Conservation (phyloP, 2,113 vertebrate genomes). For the Bambusicola thoracicus region DNA sequence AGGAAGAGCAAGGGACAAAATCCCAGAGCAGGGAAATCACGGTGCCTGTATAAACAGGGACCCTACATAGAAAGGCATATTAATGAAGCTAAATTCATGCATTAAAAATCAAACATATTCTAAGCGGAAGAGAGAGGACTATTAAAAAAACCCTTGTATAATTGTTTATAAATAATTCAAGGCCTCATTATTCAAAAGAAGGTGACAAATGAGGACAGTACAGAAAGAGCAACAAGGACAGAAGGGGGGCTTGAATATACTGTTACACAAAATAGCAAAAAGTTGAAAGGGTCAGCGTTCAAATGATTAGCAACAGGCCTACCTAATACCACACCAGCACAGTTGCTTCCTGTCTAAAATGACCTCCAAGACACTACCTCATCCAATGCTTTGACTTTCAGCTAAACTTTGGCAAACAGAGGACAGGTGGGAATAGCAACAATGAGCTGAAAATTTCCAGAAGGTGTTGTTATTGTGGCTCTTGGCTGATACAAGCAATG, state of each 20-base stretch:
- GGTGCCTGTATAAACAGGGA: not conserved
- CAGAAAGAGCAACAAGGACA: not conserved
- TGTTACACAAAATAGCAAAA: not conserved
- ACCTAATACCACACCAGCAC: not conserved
- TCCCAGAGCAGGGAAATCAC: not conserved
- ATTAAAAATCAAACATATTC: not conserved
- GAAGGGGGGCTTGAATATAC: not conserved
- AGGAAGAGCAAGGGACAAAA: not conserved
- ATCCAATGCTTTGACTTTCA: not conserved
- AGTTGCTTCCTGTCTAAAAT: not conserved
- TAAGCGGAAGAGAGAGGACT: not conserved
- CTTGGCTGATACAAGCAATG: not conserved
- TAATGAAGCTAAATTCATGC: conserved; percentile 4
- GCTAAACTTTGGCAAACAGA: not conserved
- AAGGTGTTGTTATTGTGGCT: not conserved
- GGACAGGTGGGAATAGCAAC: not conserved
- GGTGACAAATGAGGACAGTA: not conserved
- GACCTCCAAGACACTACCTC: accelerated
- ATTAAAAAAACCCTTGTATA: not conserved
- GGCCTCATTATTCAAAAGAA: not conserved
- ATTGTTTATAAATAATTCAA: not conserved
- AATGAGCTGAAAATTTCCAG: not conserved
- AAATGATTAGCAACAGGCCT: not conserved
- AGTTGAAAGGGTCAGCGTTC: not conserved
- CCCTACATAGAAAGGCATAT: not conserved